Conservation (phyloP, 1,140 invertebrate genomes). For the Octopus sinensis region DNA sequence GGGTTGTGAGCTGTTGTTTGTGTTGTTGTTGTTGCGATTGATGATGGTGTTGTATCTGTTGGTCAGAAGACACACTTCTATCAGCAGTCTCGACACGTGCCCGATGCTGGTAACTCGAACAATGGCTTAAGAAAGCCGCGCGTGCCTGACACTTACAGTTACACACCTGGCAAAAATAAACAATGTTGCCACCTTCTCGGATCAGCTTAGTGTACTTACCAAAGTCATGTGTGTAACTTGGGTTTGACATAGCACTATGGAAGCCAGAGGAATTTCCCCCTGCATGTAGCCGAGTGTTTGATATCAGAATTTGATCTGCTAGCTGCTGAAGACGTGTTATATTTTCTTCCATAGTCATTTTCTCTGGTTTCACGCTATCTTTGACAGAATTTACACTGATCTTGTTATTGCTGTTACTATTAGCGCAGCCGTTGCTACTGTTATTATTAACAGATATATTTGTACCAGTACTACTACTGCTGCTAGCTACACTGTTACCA, state of each 20-base stretch:
- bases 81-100: slow-evolving; percentile 31
- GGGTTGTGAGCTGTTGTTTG: neutral
- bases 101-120: slow-evolving; percentile 34
- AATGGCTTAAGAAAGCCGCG: slow-evolving; percentile 41
- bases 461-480: too few relatives aligned
- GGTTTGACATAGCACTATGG: slow-evolving; percentile 8
- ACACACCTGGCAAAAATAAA: slow-evolving; percentile 49
- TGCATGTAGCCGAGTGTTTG: slow-evolving; percentile 10
- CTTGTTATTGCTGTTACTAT: too few relatives aligned
- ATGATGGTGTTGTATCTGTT: neutral
- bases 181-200: slow-evolving; percentile 46
- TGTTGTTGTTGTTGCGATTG: neutral
- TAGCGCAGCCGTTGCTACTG: too few relatives aligned
- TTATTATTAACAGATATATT: too few relatives aligned
- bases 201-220: slow-evolving; percentile 47
- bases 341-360: slow-evolving; percentile 13
- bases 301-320: slow-evolving; percentile 36
- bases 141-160: slow-evolving; percentile 47
- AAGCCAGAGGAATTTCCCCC: neutral
- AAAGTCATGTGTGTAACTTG: slow-evolving; percentile 43
- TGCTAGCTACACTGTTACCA: too few relatives aligned
- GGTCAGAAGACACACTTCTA: neutral
- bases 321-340: slow-evolving; percentile 29
- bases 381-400: neutral
- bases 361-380: neutral